Evolutionary conservation across 64 coral and sea anemone species (phyloP), one percentile per base, ranked within the genome.

Genomic region (Astreopora myriophthalma): DNA sequence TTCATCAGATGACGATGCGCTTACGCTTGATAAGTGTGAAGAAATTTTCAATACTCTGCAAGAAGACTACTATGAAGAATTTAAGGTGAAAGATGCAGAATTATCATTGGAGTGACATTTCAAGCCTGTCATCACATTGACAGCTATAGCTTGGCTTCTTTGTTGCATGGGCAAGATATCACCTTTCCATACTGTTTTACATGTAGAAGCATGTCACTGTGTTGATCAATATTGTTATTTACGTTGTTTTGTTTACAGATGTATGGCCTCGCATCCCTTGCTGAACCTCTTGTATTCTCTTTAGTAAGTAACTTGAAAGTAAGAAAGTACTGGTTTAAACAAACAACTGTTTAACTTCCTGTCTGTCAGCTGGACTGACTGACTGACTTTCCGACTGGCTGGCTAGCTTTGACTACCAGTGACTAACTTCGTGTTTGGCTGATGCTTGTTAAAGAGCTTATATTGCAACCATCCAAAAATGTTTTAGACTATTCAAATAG

Each of bases 251-350:
- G 73, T 92, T 92, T 85, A 8, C 49, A 99, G 97, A 99, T 99
- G 91, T 95, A 99, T 82, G 97, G 96, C 24, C 75, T 99, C 35
- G 79, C 90, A 57, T 85, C 97, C 11, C 64, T 99, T 48, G 97
- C 97, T 81, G 77, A 87, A 33, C 97, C 97, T 66, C 87, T 99
- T 42, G 91, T 99, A 30, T 99, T 99, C 78, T 94, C 97, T 60
- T 91, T 96, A 94, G 97, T 99, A 82, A 99, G 94, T 77, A 55
- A 2, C 13, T 55, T 10, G 12, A 3, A 19, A 55, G 8, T 3
- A 16, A 14, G 11, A 16, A 3, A 55, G 51, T n/a, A n/a, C n/a
- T n/a, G n/a, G n/a, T n/a, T n/a, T n/a, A n/a, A n/a, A n/a, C n/a
- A n/a, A n/a, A n/a, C n/a, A n/a, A 12, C 1, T 30, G 63, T 14